Conservation (phyloP, 2,797 vertebrate genomes). For the Podargus strigoides region DNA sequence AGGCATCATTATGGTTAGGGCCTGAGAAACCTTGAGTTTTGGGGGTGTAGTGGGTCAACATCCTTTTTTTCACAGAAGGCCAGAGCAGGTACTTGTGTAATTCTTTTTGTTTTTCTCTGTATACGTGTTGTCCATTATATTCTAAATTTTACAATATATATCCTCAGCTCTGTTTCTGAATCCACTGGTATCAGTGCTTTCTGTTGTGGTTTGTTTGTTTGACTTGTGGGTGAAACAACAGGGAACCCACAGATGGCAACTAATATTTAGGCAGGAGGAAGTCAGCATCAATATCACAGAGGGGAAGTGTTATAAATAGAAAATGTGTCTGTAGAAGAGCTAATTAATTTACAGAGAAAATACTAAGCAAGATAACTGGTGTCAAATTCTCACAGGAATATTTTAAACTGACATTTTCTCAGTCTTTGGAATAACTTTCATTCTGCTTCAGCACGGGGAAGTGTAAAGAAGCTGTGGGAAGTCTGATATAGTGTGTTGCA, state of each 20-base stretch:
- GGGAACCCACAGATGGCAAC: slow-evolving; percentile 37
- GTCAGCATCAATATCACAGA: not conserved
- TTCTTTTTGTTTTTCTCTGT: rapidly evolving
- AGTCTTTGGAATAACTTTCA: not conserved
- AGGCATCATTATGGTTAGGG: not conserved
- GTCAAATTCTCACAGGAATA: not conserved
- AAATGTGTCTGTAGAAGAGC: slow-evolving; percentile 20
- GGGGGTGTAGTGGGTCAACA: not conserved
- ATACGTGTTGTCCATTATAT: not conserved
- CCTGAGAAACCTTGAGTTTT: not conserved
- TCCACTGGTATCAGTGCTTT: not conserved
- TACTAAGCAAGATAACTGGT: not conserved
- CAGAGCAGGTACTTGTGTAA: not conserved
- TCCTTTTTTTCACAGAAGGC: not conserved
- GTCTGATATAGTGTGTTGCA: not conserved
- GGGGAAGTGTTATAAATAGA: slow-evolving; percentile 51
- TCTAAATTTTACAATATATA: not conserved
- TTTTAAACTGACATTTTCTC: slow-evolving; percentile 29
- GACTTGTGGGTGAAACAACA: slow-evolving; percentile 48
- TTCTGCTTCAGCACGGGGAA: not conserved
- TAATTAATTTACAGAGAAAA: slow-evolving; percentile 63
- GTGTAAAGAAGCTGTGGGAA: not conserved
- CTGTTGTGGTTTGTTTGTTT: slow-evolving; percentile 46
- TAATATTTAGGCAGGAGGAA: slow-evolving; percentile 15
- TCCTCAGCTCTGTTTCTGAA: not conserved